Conservation (phyloP, 2,113 vertebrate genomes). For the Plestiodon gilberti region DNA sequence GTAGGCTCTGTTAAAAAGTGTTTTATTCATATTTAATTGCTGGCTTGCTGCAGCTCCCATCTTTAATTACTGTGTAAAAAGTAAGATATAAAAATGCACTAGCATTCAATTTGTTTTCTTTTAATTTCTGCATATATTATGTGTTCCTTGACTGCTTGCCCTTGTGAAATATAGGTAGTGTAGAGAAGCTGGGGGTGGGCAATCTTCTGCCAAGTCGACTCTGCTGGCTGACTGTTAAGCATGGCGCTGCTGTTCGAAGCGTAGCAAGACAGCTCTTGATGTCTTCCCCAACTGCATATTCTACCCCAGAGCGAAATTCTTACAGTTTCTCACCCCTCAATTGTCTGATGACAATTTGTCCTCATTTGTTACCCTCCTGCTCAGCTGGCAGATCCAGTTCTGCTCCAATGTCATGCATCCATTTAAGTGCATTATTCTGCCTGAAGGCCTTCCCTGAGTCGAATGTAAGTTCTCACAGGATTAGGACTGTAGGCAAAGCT, state of each 20-base stretch:
- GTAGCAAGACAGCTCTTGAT: neutral
- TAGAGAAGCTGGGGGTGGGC: rapidly evolving
- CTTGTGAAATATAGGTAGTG: neutral
- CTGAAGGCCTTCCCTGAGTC: neutral
- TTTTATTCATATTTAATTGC: slow-evolving; percentile 84
- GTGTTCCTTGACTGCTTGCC: slow-evolving; percentile 35
- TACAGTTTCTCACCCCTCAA: neutral
- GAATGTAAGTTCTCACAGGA: neutral
- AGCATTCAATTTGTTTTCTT: slow-evolving; percentile 67
- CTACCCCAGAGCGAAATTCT: neutral
- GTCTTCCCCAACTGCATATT: neutral
- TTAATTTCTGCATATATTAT: slow-evolving; percentile 59
- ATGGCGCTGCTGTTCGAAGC: neutral
- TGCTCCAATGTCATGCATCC: neutral
- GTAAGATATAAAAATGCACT: slow-evolving; percentile 73
- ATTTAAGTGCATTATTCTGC: neutral
- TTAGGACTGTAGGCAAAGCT: neutral
- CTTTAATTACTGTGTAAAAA: slow-evolving; percentile 82
- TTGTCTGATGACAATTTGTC: neutral
- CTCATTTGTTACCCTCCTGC: neutral
- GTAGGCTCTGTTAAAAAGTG: slow-evolving; percentile 76
- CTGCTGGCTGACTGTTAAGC: neutral
- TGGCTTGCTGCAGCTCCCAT: slow-evolving; percentile 69
- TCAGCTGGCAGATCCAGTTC: neutral
- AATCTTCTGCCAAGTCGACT: neutral